These are phyloP conservation scores for Tachysurus vachellii DNA, from an alignment of 2,113 vertebrate genomes.

Conservation along the genomic window DNA sequence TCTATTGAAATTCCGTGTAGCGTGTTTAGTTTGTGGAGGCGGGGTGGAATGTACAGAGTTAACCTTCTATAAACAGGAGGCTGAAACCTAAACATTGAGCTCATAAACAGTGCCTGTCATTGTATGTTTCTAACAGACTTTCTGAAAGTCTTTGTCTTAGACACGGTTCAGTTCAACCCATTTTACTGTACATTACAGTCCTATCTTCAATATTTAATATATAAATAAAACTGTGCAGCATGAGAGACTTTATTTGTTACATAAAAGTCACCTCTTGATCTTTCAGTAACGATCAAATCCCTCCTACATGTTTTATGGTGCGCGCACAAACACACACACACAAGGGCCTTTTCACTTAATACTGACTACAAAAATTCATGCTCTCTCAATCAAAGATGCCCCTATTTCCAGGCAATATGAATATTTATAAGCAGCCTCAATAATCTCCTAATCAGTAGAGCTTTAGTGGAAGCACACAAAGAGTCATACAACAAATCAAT, in stretches of 20 bases:
- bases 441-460: not conserved
- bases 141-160: not conserved
- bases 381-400: not conserved
- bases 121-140: not conserved
- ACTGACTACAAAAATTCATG: not conserved
- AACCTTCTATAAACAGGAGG: not conserved
- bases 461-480: constrained; percentile 15
- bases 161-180: not conserved
- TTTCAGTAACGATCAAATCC: constrained; percentile 49
- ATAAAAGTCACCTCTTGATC: constrained; percentile 66
- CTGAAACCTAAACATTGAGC: not conserved
- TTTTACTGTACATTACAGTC: not conserved
- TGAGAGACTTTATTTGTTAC: constrained; percentile 59
- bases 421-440: not conserved
- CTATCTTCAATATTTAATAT: constrained; percentile 60
- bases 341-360: not conserved
- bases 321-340: constrained; percentile 18
- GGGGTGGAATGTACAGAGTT: not conserved
- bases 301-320: constrained; percentile 39
- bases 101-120: not conserved
- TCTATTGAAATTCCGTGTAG: not conserved
- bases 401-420: not conserved
- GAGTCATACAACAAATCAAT: constrained; percentile 28
- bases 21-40: not conserved
- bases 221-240: constrained; percentile 31